Evolutionary conservation across 2,113 vertebrate species (phyloP).

Genomic region (Eidolon helvum): DNA sequence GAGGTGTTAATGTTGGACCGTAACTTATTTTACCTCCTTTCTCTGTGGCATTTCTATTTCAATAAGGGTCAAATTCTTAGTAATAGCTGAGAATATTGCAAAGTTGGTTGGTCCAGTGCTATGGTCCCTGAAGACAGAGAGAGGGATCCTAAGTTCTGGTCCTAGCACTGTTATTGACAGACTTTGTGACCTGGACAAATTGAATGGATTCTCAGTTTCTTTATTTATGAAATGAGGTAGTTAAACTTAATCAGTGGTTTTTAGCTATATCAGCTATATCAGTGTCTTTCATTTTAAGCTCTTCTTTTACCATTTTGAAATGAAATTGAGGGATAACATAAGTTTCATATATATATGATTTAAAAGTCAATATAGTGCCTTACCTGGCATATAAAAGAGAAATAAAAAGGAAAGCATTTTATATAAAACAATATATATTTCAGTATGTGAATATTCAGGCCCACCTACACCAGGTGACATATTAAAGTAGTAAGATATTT

Average conservation of each 20-base stretch:
- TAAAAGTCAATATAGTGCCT: constrained; percentile 42
- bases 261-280: neutral
- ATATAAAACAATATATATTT: constrained; percentile 35
- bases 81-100: neutral
- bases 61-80: neutral
- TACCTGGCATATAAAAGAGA: neutral
- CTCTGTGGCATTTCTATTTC: neutral
- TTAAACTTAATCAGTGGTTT: constrained; percentile 2
- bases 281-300: neutral
- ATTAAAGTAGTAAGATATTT: neutral
- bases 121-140: neutral
- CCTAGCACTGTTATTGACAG: neutral
- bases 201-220: neutral
- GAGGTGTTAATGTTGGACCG: neutral
- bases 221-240: neutral
- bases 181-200: neutral
- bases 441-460: neutral
- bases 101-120: neutral
- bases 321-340: constrained; percentile 18
- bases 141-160: neutral
- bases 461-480: neutral
- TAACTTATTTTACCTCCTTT: neutral
- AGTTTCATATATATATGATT: neutral
- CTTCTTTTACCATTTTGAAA: neutral
- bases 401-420: constrained; percentile 26